Percentiles rank a stretch among this genome's conserved stretches.
phyloP scores from a whole-genome alignment of 2,797 vertebrate species.

The Trichosurus vulpecula region DNA sequence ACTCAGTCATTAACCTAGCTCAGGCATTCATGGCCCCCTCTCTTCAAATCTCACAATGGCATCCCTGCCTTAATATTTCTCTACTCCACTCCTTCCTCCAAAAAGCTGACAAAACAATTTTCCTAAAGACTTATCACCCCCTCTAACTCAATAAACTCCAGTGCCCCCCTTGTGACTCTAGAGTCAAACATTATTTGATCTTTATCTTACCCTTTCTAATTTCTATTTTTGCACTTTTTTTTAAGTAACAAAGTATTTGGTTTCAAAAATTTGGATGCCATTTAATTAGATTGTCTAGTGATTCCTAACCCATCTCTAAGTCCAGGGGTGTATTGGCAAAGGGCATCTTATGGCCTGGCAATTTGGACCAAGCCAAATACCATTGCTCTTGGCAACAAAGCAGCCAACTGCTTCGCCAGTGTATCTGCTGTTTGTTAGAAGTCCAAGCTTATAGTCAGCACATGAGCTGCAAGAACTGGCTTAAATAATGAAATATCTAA shows the following conservation, averaged over 20 bases:
- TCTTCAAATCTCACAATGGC: neutral
- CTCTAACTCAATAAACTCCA: neutral
- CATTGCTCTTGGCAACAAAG: neutral
- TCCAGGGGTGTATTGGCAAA: neutral
- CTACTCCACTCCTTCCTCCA: neutral
- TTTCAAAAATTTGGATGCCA: neutral
- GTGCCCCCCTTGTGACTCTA: neutral
- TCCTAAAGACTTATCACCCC: neutral
- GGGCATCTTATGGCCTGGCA: neutral
- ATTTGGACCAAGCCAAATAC: neutral
- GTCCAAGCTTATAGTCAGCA: neutral
- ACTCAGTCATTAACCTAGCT: neutral
- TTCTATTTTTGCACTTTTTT: neutral
- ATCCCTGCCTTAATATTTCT: neutral
- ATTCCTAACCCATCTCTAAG: neutral
- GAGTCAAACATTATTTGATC: neutral
- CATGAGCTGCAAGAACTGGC: neutral
- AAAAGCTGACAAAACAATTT: neutral
- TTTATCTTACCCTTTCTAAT: neutral
- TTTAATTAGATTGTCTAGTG: neutral
- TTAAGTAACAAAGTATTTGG: neutral
- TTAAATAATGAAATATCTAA: slow-evolving; percentile 9
- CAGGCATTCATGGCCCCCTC: neutral
- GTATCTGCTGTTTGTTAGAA: neutral
- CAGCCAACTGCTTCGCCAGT: neutral